Conservation (phyloP, 2,888 invertebrate species). For the Chirona hameri region DNA sequence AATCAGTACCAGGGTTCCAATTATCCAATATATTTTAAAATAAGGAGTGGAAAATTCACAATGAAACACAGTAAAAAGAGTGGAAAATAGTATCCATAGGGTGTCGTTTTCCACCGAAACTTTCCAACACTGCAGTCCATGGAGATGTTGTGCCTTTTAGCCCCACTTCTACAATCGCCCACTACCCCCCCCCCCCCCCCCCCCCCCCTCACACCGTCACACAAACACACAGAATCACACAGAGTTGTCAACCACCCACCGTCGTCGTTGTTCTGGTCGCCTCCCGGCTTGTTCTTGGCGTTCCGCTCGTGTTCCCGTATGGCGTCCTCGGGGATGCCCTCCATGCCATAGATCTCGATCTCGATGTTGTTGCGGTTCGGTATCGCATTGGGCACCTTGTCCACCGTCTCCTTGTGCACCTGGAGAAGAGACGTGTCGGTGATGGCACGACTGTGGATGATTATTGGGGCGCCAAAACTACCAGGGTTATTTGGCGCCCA, state of each 20-base stretch:
- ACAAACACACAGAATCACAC: background rate
- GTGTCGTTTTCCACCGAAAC: no score
- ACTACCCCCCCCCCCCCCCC: background rate
- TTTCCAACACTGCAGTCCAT: no score
- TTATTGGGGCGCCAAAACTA: no score
- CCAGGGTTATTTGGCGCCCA: no score
- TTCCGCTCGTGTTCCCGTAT: constrained; percentile 80
- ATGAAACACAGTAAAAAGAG: no score
- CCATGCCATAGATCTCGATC: constrained; percentile 99
- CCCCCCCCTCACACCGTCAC: background rate
- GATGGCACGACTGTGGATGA: no score
- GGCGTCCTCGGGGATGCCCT: constrained; percentile 96
- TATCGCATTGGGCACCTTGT: constrained; percentile 97
- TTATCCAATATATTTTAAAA: no score
- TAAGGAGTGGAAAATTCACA: no score
- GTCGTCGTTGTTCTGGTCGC: background rate
- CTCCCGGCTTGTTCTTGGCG: background rate
- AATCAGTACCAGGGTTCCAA: no score
- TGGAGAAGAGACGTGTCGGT: constrained; percentile 45
- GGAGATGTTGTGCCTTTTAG: no score
- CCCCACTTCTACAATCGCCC: background rate
- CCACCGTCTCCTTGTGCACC: constrained; percentile 99
- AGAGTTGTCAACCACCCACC: background rate
- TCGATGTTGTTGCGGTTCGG: constrained; percentile 97
- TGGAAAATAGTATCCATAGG: no score